Base-by-base conservation (phyloP, 2,888 invertebrate genomes). In the Anorthoa munda region DNA sequence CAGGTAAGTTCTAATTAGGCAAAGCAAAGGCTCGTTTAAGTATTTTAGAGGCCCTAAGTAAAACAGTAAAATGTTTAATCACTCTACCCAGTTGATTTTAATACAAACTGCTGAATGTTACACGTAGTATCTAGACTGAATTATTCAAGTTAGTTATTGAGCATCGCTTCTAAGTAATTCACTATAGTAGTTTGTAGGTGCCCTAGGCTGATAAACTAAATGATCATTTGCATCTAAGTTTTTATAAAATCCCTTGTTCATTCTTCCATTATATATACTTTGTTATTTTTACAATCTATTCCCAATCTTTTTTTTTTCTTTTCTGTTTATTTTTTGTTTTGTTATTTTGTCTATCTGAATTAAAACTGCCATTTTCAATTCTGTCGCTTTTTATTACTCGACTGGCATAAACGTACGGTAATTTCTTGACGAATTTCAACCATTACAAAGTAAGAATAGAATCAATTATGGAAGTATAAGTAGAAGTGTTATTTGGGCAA, bases 1-100 rank as follows among this genome's bases (percentile, higher is more conserved):
- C 67, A 75, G 83, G 72, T 78, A 58, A 77, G 63, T 70, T 83
- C 73, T 83, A 85, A 83, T 79, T 74, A 83, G 73, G 66, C 23
- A 65, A 55, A 55, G 58, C 55, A 21, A n/a, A 66, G 51, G 53
- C 71, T 23, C 71, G 48, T 71, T 83, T 58, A 83, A 73, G 66
- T 66, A 53, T 72, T 80, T 72, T 66, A 75, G 65, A 64, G 70
- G 50, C 46, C 18, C 45, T 82, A 68, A 45, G 53, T 55, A 81
- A 55, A 66, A 66, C 69, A 75, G 61, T 86, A 81, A 83, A 83
- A 81, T 73, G 72, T 77, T n/a, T 67, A 71, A 71, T 72, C 72
- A 81, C 73, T 80, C 83, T 83, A 79, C 64, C 71, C 74, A 50
- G 74, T 79, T 79, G 61, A 80, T 76, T 70, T 73, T 68, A 67